phyloP scores from a whole-genome alignment of 2,113 vertebrate species.

The Macrotis lagotis region DNA sequence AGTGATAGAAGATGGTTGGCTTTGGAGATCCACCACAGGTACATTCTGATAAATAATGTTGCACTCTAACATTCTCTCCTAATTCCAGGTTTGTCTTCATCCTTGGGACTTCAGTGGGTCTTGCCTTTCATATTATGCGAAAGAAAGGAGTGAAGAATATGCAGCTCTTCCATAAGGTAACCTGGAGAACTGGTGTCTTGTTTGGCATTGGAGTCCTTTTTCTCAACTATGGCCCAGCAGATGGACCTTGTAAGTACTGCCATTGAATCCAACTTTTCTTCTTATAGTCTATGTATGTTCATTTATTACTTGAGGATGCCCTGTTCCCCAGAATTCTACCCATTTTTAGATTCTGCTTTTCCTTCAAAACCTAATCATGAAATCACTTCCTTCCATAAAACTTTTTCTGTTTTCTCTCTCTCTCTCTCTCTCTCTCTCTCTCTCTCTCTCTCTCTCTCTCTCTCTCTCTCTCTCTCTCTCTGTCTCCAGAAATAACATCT shows the following conservation, averaged over 20 bases:
- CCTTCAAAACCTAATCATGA: neutral
- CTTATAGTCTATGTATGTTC: neutral
- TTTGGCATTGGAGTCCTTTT: slow-evolving; percentile 82
- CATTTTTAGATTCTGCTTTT: neutral
- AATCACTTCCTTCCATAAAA: neutral
- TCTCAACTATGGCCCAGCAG: slow-evolving; percentile 85
- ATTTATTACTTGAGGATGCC: neutral
- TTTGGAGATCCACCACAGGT: neutral
- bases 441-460: too few species aligned
- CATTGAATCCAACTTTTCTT: neutral
- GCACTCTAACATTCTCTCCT: neutral
- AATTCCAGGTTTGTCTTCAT: slow-evolving; percentile 85
- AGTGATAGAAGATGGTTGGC: neutral
- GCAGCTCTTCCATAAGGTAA: slow-evolving; percentile 81
- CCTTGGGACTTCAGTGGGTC: slow-evolving; percentile 83
- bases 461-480: too few species aligned
- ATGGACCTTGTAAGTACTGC: slow-evolving; percentile 79
- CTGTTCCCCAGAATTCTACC: neutral
- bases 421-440: too few species aligned
- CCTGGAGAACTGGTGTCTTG: slow-evolving; percentile 80
- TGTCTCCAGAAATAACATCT: neutral
- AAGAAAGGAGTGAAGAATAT: slow-evolving; percentile 76
- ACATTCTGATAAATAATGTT: neutral
- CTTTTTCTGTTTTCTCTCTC: neutral
- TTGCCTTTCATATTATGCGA: slow-evolving; percentile 83